Evolutionary conservation across 2,888 invertebrate species (phyloP), one percentile per base, ranked within the genome.

Genomic region (Stramonita haemastoma): DNA sequence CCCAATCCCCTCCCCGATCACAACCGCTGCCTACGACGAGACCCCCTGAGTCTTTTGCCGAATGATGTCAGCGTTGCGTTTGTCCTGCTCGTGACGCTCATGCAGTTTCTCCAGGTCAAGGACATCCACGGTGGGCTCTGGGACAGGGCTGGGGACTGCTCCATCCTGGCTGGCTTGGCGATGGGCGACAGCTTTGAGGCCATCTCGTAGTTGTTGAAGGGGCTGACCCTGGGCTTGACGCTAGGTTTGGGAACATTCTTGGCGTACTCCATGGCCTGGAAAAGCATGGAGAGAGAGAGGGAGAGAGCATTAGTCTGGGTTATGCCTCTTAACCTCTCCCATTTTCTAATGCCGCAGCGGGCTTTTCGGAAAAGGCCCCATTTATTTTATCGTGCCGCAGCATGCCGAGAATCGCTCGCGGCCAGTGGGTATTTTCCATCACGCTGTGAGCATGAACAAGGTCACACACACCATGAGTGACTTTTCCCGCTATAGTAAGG

Each of bases 181-280:
- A 90, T 91, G 88, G 91, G 91, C 6, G 91, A 91, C 26, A 89
- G 86, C 91, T 94, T 93, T 15, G 94, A 93, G 2, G 94, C 92
- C 13, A 94, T 92, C 87, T 94, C 93, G 60, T 94, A 94, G 13
- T 93, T 94, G 90, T 94, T 95, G 90, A 93, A 94, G 88, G 93
- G 92, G 81, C 92, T 93, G 0, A 93, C 92, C 26, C 92, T 90
- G 4, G 92, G 91, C 81, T 92, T 93, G 15, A 93, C 93, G 0
- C 89, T 86, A n/a, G 95, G 95, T 88, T 95, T 95, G 0, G 95
- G 95, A n/a, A 95, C 94, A 89, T 93, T 93, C 90, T 94, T 95
- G n/a, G 95, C 93, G 91, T 95, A 95, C 66, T 95, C 94, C n/a
- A 94, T 79, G 11, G 95, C 95, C 95, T 95, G 81, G 17, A 22